A percentile compares a stretch with the other conserved stretches of the same genome.
Evolutionary conservation across 2,888 invertebrate genomes (phyloP).

Genomic region (Pelosia muscerda): DNA sequence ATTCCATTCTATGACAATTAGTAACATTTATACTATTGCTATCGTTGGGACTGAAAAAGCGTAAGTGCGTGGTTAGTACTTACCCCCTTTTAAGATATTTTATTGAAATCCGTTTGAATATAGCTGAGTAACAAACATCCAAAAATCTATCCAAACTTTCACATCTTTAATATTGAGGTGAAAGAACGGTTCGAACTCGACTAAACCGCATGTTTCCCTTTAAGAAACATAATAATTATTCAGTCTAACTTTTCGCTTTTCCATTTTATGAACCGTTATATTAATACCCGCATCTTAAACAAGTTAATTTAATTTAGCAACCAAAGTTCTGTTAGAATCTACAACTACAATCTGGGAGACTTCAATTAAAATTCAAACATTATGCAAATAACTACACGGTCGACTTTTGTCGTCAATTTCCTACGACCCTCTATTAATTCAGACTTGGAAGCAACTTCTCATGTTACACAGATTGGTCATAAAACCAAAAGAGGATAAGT

Average conservation of each 20-base stretch:
- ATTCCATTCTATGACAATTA: too few species aligned
- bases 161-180: too few species aligned
- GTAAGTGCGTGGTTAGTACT: too few species aligned
- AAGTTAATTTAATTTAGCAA: not conserved
- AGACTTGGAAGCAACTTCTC: constrained; percentile 24
- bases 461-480: constrained; percentile 35
- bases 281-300: not conserved
- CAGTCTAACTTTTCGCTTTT: constrained; percentile 1
- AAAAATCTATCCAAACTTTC: too few species aligned
- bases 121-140: too few species aligned
- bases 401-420: constrained; percentile 40
- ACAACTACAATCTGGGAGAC: constrained; percentile 20
- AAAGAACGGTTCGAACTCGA: too few species aligned
- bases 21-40: too few species aligned
- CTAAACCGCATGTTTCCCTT: too few species aligned
- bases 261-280: not conserved
- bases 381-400: constrained; percentile 42
- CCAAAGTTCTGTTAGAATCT: not conserved
- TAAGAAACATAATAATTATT: too few species aligned
- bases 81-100: too few species aligned
- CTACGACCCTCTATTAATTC: constrained; percentile 40
- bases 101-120: not conserved
- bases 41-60: too few species aligned
- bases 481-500: constrained; percentile 35
- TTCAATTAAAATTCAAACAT: constrained; percentile 47